Base-by-base conservation (phyloP, 2,113 vertebrate genomes). In the Notiomystis cincta region DNA sequence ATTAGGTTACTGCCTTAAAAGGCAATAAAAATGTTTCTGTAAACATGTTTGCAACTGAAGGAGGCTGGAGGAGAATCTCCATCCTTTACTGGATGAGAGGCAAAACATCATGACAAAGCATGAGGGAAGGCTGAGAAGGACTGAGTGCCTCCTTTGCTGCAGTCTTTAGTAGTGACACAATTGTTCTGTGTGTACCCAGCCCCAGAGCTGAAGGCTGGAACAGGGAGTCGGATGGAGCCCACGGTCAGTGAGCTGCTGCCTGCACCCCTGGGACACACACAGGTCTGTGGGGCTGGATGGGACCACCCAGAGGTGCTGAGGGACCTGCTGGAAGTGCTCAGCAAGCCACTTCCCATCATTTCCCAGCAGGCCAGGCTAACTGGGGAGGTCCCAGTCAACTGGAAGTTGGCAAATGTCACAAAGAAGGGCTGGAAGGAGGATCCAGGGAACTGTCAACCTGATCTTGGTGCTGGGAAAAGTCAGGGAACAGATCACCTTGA, bases 151-250 rank as follows among this genome's bases (percentile, higher is more conserved):
- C 15, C 60, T 45, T 33, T 51, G 44, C 28, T 89, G 77, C 69
- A 45, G 33, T 7, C 13, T 45, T 30, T 38, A 10, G 11, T 6
- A 38, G 37, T 38, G 77, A 33, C 20, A 19, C 38, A 30, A 0
- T 7, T 28, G 33, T 38, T 45, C 33, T 82, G 53, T 45, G 53
- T 19, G 60, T 38, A 5, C 6, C 12, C 50, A 81, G 17, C 50
- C 65, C 37, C 37, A 8, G 50, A 44, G 25, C 51, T 58, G 58
- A 24, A 30, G 47, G 25, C 5, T n/a, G 65, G 27, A 27, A n/a
- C 0, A 0, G 15, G 18, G 11, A 45, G 20, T 2, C 15, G 61
- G 38, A 53, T 38, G 38, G 47, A 51, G 5, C 10, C 28, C 44
- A 10, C 15, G n/a, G 53, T 12, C 19, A 30, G 51, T 9, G 33